phyloP scores from a whole-genome alignment of 1,140 invertebrate species.

The Saccostrea glomerata region DNA sequence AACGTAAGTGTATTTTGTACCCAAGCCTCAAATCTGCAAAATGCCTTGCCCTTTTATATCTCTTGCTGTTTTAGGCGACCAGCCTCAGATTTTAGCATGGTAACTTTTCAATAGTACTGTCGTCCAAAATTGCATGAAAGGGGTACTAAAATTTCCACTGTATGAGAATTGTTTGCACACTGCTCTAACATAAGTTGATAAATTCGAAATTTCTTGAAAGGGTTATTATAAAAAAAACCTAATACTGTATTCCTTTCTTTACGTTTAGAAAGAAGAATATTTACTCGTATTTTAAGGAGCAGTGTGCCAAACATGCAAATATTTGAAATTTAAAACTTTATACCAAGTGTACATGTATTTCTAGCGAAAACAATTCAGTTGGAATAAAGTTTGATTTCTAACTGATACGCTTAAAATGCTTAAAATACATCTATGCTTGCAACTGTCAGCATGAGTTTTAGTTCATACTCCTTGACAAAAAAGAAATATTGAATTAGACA shows the following conservation, averaged over 20 bases:
- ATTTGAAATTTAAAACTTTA: neutral
- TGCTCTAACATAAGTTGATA: neutral
- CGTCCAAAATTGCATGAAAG: neutral
- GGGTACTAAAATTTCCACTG: neutral
- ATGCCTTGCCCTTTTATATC: neutral
- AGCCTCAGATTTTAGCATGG: too few relatives aligned
- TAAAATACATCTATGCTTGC: neutral
- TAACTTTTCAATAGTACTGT: neutral
- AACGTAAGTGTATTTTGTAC: slow-evolving; percentile 9
- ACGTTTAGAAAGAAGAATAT: too few relatives aligned
- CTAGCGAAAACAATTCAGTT: neutral
- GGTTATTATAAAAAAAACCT: neutral
- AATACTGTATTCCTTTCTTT: too few relatives aligned
- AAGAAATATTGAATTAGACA: neutral
- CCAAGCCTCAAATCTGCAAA: neutral
- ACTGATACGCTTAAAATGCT: neutral
- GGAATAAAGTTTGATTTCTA: neutral
- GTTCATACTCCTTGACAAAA: neutral
- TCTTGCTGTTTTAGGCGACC: too few relatives aligned
- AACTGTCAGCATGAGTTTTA: neutral
- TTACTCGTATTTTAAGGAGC: neutral
- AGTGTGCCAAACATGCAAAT: neutral
- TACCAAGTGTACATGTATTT: neutral
- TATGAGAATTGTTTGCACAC: neutral
- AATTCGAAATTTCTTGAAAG: neutral